Percentiles rank a stretch among this genome's conserved stretches.
phyloP scores from a whole-genome alignment of 1,140 invertebrate species.

The Gonatopus flavifemur region DNA sequence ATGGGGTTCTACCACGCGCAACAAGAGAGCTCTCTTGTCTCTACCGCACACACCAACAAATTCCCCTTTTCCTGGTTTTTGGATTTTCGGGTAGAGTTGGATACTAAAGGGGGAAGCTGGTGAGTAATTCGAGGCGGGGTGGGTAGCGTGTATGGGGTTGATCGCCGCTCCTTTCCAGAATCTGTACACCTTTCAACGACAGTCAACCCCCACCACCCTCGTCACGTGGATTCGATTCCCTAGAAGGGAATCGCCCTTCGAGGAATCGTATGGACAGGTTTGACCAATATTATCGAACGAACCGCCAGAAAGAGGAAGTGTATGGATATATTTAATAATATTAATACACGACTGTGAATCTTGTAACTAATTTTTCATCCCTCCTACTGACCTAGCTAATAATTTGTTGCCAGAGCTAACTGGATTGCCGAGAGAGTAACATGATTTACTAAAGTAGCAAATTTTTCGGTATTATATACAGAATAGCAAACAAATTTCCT shows the following conservation, averaged over 20 bases:
- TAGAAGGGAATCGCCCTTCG: conserved; percentile 18
- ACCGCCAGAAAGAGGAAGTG: no score
- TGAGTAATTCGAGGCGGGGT: conserved; percentile 36
- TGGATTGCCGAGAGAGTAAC: no score
- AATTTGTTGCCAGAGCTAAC: no score
- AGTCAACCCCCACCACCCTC: conserved; percentile 19
- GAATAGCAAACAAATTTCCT: no score
- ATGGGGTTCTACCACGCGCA: conserved; percentile 21
- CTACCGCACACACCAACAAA: conserved; percentile 27
- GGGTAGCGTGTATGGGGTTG: conserved; percentile 15
- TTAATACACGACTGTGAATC: no score
- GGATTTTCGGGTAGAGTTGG: conserved; percentile 36
- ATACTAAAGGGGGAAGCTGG: conserved; percentile 27
- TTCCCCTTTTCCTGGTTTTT: conserved; percentile 34
- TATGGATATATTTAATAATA: no score
- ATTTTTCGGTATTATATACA: no score
- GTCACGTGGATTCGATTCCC: no score
- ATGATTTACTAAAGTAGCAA: no score
- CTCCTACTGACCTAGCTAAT: no score
- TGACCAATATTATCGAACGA: conserved; percentile 32
- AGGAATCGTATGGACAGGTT: conserved; percentile 22
- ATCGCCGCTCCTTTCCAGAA: conserved; percentile 16
- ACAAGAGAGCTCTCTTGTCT: conserved; percentile 11
- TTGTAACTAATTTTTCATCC: no score
- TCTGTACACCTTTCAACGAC: conserved; percentile 17